Evolutionary conservation across 2,888 invertebrate species (phyloP), one percentile per base, ranked within the genome.

Genomic region (Plebejus anna): DNA sequence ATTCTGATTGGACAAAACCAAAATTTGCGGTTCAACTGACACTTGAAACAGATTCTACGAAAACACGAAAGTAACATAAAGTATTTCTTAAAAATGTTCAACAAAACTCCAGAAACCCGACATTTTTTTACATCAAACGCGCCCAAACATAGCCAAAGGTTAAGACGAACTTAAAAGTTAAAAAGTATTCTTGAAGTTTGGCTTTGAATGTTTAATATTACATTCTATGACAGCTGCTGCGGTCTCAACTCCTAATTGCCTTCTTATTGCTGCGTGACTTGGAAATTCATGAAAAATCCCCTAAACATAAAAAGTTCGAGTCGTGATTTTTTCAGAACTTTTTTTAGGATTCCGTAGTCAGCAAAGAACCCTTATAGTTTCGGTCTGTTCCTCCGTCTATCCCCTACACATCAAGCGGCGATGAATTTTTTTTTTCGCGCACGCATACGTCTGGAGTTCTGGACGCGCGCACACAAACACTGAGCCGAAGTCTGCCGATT

Each of bases 181-280:
- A 66, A 66, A 66, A 66, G 66, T 66, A 28, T 32, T 66, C 66
- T 28, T 28, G 1, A 66, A 66, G 66, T 66, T 66, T 9, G 66
- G 32, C 32, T 32, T 66, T 66, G 66, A 32, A 66, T 66, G 32
- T 66, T 66, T 66, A 66, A 66, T 66, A 66, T 66, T 32, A 66
- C 66, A 32, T 66, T 32, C 32, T 66, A 66, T 66, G 66, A 66
- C 66, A 66, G 32, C 11, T 32, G 61, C 11, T 66, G 32, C 28
- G 66, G 66, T 66, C 28, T 9, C 22, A 61, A 61, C 61, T 61
- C 61, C 5, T 66, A 66, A 66, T 66, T 66, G 66, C 28, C 66
- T 66, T 32, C 66, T 66, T 66, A 66, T 66, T 66, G 66, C 66
- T 66, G 4, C 66, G 66, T 66, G 66, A 32, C 66, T 66, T 66